Conservation (phyloP, 2,113 vertebrate species). For the Lipotes vexillifer region DNA sequence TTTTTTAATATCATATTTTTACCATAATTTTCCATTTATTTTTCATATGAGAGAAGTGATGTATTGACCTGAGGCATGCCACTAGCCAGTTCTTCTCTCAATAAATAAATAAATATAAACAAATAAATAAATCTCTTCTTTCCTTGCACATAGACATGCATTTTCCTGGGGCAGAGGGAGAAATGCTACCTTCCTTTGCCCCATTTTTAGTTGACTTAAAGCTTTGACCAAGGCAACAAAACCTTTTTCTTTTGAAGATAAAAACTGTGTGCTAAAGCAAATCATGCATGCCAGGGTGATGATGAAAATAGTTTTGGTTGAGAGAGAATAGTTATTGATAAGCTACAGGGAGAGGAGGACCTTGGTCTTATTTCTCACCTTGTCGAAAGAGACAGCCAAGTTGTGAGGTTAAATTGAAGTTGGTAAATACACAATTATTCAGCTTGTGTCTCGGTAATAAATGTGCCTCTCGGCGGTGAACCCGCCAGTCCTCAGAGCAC, state of each 20-base stretch:
- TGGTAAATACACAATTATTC: conserved; percentile 76
- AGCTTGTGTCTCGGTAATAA: conserved; percentile 61
- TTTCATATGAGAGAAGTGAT: not conserved
- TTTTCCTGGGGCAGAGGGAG: not conserved
- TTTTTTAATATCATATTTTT: not conserved
- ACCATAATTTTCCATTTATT: not conserved
- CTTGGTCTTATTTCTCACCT: conserved; percentile 58
- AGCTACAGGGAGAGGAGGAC: conserved; percentile 16
- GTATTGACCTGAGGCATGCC: not conserved
- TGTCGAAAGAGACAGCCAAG: conserved; percentile 39
- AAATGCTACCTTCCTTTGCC: not conserved
- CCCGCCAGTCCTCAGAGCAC: conserved; percentile 51
- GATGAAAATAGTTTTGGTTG: not conserved
- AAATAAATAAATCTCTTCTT: not conserved
- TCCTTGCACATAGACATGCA: not conserved
- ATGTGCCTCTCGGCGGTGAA: conserved; percentile 50
- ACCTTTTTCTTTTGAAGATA: not conserved
- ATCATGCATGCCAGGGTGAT: not conserved
- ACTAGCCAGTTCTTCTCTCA: not conserved
- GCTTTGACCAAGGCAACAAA: not conserved
- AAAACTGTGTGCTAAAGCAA: not conserved
- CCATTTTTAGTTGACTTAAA: not conserved
- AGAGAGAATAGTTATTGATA: conserved; percentile 24
- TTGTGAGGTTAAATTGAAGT: conserved; percentile 65
- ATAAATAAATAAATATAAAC: not conserved